Base-by-base conservation (phyloP, 2,113 vertebrate genomes). In the Taxidea taxus region DNA sequence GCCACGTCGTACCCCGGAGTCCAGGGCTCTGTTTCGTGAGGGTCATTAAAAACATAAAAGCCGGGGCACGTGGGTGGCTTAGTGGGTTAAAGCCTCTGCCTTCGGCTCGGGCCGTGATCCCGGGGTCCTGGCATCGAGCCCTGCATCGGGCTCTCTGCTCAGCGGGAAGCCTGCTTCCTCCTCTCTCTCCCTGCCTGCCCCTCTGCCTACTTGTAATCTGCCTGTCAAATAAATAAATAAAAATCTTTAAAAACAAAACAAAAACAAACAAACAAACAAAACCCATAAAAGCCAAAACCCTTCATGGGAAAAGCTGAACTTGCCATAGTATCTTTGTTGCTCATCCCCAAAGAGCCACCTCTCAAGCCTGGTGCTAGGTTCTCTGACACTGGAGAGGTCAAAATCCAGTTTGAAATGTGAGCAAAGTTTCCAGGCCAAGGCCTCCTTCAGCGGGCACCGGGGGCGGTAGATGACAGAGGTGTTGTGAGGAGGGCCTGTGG, bases 361-460 rank as follows among this genome's bases (percentile, higher is more conserved):
- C 4, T 58, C 37, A 3, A 49, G 21, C 20, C 56, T 47, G 72
- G 18, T 4, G 15, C 31, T 44, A 15, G 66, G 44, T 75, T 51
- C 27, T n/a, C 47, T 1, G 4, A 81, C 44, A 1, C 60, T 10
- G 29, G 6, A 25, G 4, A 34, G 20, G 18, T 16, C 9, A 0
- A n/a, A 0, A 2, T 31, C 66, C 51, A 6, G 6, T 27, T 54
- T 51, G 39, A 83, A 88, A n/a, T 27, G 0, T 12, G 31, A 54
- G 18, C 81, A 42, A 12, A 47, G 27, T 51, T 34, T 60, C 27
- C 20, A 58, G 34, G 2, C 29, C 25, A 11, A 81, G 87, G 54
- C 10, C 9, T 9, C 27, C 82, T 4, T 37, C 37, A 47, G 1
- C 34, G 21, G 20, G 3, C 0, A 0, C 34, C 18, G 0, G 18